Base-by-base conservation (phyloP, 37 sponge, comb jelly and placozoan species). In the Petrosia ficiformis region DNA sequence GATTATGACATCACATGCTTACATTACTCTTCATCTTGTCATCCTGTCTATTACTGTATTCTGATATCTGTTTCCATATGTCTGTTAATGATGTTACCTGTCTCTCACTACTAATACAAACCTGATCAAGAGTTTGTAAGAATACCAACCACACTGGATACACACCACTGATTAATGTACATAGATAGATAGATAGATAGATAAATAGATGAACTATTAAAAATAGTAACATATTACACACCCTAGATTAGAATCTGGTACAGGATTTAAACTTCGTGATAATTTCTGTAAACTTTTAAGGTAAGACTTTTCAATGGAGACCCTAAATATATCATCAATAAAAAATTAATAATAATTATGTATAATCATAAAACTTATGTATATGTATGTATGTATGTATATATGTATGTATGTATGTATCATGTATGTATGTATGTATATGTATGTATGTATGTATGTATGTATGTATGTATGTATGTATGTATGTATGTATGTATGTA, bases 11-110 rank as follows among this genome's bases (percentile, higher is more conserved):
- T n/a, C n/a, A n/a, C n/a, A n/a, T n/a, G n/a, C n/a, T n/a, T 61
- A 84, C 89, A 57, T 73, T 78, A 44, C 58, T 34, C 81, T 85
- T 90, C 28, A 74, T 39, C 59, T 86, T 85, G 36, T 86, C 92
- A 58, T 75, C 74, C 83, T 83, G 92, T 38, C 72, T 28, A 1
- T 31, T 37, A 54, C 58, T 71, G 48, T 84, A 85, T 32, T 88
- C 84, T 26, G 70, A 10, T 24, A 86, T 77, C 40, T 87, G 80
- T 40, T 48, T 75, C 58, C 64, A 4, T 2, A 96, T 80, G 4
- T 89, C 83, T 4, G 54, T 44, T 28, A 96, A 66, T 24, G 83
- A 84, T 44, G 88, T 84, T 4, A 70, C 61, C 48, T 86, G 90
- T 67, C 87, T 70, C 8, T 59, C 33, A 57, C 81, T 74, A 0